phyloP scores from a whole-genome alignment of 2,113 vertebrate genomes.

The Bos javanicus region DNA sequence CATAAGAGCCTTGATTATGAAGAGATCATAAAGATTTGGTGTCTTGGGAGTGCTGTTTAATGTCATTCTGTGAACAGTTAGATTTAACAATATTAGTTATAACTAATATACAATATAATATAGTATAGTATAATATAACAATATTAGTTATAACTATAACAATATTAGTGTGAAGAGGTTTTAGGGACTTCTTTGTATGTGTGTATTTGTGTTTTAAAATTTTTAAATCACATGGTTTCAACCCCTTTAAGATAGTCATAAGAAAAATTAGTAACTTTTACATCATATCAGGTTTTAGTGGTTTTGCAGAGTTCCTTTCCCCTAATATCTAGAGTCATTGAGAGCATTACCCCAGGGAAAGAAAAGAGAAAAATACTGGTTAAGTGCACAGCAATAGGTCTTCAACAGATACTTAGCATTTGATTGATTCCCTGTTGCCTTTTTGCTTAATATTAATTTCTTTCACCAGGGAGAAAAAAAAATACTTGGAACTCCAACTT shows the following conservation, averaged over 20 bases:
- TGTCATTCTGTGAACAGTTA: background rate
- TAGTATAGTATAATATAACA: too few relatives aligned
- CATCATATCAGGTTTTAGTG: background rate
- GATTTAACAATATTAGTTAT: background rate
- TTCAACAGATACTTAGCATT: background rate
- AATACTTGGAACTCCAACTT: background rate
- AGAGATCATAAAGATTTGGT: background rate
- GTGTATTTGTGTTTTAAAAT: background rate
- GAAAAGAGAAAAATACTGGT: background rate
- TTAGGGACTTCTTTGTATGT: background rate
- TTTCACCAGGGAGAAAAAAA: background rate
- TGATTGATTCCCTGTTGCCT: background rate
- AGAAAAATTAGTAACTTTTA: slow-evolving; percentile 21
- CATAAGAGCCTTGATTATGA: background rate
- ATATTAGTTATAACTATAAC: too few relatives aligned
- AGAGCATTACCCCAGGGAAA: background rate
- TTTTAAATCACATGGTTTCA: background rate
- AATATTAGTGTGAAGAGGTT: background rate
- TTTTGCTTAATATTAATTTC: background rate
- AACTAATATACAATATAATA: too few relatives aligned
- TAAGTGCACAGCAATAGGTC: background rate
- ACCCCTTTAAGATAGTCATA: background rate
- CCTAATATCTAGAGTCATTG: background rate
- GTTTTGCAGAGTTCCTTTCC: background rate
- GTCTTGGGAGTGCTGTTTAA: background rate